These are phyloP conservation scores for Troglohyphantes excavatus DNA, from an alignment of 2,888 invertebrate species.

Conservation along the genomic window DNA sequence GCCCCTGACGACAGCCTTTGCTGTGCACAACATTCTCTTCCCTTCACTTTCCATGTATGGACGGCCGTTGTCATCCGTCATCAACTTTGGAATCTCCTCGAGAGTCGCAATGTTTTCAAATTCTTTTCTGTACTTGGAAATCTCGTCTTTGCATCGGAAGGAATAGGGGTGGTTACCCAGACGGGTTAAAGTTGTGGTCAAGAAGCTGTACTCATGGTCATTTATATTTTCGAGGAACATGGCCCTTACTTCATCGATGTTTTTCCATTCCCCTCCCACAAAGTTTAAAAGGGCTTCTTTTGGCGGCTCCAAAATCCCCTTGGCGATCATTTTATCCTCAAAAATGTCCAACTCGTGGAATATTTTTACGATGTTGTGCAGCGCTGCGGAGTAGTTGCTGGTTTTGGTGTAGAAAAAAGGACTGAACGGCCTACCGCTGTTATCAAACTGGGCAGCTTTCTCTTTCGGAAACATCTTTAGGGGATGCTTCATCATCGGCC, in stretches of 20 bases:
- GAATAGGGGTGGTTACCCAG: slow-evolving; percentile 88
- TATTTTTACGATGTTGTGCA: slow-evolving; percentile 89
- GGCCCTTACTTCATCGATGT: slow-evolving; percentile 87
- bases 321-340: slow-evolving; percentile 88
- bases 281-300: slow-evolving; percentile 85
- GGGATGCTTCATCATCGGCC: slow-evolving; percentile 95
- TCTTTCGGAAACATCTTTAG: slow-evolving; percentile 91
- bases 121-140: slow-evolving; percentile 87
- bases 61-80: slow-evolving; percentile 81
- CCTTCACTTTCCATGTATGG: slow-evolving; percentile 81
- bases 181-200: slow-evolving; percentile 88
- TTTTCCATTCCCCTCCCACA: slow-evolving; percentile 85
- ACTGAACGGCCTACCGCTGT: slow-evolving; percentile 94
- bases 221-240: slow-evolving; percentile 87
- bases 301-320: slow-evolving; percentile 86
- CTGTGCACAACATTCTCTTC: slow-evolving; percentile 83
- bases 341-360: slow-evolving; percentile 87
- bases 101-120: slow-evolving; percentile 29
- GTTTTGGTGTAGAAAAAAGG: slow-evolving; percentile 94
- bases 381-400: slow-evolving; percentile 91
- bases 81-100: slow-evolving; percentile 80
- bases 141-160: slow-evolving; percentile 87
- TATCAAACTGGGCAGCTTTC: slow-evolving; percentile 94
- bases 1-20: slow-evolving; percentile 89
- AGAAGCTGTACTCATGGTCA: slow-evolving; percentile 86